phyloP scores from a whole-genome alignment of 2,113 vertebrate species.

The Atlantisia rogersi region DNA sequence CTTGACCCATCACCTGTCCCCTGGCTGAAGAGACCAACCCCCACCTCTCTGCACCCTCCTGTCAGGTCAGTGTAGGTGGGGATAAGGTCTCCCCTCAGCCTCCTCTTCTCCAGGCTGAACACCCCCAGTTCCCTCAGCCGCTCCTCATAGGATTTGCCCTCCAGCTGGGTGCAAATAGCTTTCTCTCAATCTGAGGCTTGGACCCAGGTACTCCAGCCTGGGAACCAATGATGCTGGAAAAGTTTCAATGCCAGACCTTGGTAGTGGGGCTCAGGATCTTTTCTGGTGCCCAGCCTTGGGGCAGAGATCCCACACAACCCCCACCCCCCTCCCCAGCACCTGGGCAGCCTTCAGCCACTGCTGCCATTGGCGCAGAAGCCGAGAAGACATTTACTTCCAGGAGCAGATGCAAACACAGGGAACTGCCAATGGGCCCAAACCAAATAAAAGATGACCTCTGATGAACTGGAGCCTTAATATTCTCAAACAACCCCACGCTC shows the following conservation, averaged over 20 bases:
- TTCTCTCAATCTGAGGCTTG: neutral
- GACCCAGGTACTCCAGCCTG: neutral
- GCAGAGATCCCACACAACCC: too few species aligned
- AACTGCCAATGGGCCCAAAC: neutral
- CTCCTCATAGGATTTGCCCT: too few species aligned
- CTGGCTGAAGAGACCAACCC: too few species aligned
- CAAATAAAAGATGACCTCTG: neutral
- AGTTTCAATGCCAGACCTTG: neutral
- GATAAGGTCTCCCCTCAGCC: too few species aligned
- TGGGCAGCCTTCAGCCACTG: accelerated
- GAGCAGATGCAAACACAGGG: neutral
- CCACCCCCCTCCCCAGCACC: too few species aligned
- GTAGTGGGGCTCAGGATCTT: neutral
- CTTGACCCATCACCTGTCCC: too few species aligned
- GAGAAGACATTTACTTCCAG: neutral
- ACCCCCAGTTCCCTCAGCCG: too few species aligned
- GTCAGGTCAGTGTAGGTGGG: too few species aligned
- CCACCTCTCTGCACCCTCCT: too few species aligned
- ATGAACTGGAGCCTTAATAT: neutral
- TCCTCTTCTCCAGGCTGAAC: too few species aligned
- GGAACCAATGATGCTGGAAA: neutral
- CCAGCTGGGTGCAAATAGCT: neutral
- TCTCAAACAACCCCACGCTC: neutral
- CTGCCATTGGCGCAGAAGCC: neutral
- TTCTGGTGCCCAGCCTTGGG: neutral